Evolutionary conservation across 2,797 vertebrate species (phyloP).

Genomic region (Carduelis carduelis): DNA sequence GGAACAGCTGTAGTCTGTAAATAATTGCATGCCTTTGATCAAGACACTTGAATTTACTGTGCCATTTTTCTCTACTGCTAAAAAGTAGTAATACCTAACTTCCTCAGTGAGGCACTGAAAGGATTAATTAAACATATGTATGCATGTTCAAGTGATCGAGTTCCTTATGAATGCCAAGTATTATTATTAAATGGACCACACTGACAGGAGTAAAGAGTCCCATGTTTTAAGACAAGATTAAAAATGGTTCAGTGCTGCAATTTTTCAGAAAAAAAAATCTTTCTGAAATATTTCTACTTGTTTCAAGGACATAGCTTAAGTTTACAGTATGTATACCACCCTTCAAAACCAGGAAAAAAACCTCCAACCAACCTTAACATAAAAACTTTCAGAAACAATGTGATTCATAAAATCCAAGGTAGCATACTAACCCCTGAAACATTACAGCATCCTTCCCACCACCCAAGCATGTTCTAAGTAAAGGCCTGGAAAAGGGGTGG

Average conservation of each 20-base stretch:
- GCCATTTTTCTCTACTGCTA: neutral
- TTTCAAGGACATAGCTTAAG: neutral
- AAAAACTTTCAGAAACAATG: neutral
- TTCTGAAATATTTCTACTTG: neutral
- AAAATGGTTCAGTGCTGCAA: neutral
- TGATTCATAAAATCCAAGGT: neutral
- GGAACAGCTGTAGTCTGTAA: neutral
- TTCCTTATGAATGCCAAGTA: neutral
- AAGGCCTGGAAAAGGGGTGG: neutral
- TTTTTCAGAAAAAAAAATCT: neutral
- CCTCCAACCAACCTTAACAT: neutral
- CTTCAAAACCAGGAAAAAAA: neutral
- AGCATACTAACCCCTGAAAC: neutral
- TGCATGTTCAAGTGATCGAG: neutral
- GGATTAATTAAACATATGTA: slow-evolving; percentile 18
- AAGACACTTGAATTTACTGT: neutral
- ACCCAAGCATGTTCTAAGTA: neutral
- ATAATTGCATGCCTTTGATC: slow-evolving; percentile 32
- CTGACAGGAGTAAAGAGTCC: neutral
- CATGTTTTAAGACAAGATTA: neutral
- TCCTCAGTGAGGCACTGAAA: neutral
- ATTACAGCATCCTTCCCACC: neutral
- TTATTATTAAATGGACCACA: neutral
- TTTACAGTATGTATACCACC: neutral
- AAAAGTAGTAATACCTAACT: neutral